These are phyloP conservation scores for Euura saliciscinereae DNA, from an alignment of 1,140 invertebrate species.

Conservation along the genomic window DNA sequence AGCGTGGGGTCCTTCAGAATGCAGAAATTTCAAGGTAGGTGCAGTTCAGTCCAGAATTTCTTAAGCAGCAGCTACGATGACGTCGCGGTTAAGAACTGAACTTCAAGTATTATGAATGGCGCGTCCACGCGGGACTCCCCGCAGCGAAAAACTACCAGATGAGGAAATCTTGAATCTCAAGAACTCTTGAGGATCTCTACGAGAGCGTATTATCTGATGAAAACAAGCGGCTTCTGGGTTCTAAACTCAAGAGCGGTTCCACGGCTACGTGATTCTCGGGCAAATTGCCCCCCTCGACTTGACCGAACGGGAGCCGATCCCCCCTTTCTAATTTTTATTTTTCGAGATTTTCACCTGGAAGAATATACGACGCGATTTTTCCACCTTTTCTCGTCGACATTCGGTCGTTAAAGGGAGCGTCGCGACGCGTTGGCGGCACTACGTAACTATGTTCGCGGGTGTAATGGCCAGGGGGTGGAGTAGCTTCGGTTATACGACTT, in stretches of 20 bases:
- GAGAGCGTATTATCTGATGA: neutral
- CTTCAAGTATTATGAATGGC: neutral
- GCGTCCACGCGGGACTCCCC: neutral
- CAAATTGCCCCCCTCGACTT: neutral
- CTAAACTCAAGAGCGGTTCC: neutral
- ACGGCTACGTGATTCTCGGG: slow-evolving; percentile 6
- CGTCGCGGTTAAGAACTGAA: slow-evolving; percentile 14
- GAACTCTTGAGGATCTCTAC: neutral
- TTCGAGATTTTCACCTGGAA: neutral
- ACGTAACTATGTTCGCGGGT: slow-evolving; percentile 6
- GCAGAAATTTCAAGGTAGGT: neutral
- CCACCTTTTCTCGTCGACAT: neutral
- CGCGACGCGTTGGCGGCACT: neutral
- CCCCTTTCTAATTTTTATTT: neutral
- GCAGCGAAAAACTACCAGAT: neutral
- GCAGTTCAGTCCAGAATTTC: too few relatives aligned
- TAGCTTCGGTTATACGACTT: neutral
- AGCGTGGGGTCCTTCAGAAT: too few relatives aligned
- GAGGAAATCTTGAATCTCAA: neutral
- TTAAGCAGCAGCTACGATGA: neutral
- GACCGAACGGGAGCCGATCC: neutral
- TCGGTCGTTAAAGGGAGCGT: neutral
- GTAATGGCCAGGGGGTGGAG: neutral
- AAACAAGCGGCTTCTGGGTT: slow-evolving; percentile 4
- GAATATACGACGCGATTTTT: too few relatives aligned